A percentile compares a stretch with the other conserved stretches of the same genome.
Conservation (phyloP, 2,797 vertebrate genomes). For the Pseudomugil tenellus region DNA sequence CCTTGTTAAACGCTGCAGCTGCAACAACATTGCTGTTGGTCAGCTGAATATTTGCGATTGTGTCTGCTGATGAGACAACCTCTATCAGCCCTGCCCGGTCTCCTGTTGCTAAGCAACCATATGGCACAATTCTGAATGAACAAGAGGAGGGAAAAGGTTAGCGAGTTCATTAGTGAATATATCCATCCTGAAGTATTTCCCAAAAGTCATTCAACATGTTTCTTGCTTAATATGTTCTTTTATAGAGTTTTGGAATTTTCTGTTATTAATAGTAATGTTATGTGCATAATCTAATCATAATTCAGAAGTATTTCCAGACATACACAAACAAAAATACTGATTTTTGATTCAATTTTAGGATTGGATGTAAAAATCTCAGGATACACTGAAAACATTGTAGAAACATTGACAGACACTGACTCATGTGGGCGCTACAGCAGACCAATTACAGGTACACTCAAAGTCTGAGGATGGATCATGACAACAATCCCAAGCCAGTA, state of each 20-base stretch:
- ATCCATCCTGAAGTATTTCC: background rate
- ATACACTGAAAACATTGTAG: background rate
- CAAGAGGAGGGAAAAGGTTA: background rate
- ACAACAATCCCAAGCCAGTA: background rate
- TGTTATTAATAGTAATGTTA: background rate
- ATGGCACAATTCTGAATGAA: slow-evolving; percentile 89
- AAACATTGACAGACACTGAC: too few relatives aligned
- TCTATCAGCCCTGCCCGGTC: slow-evolving; percentile 96
- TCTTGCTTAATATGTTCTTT: background rate
- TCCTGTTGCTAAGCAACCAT: slow-evolving; percentile 98
- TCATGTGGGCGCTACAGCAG: too few relatives aligned
- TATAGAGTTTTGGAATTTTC: background rate
- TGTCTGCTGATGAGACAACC: slow-evolving; percentile 94
- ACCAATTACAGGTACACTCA: background rate
- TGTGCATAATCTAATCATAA: too few relatives aligned
- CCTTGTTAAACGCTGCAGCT: slow-evolving; percentile 98
- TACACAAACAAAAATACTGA: too few relatives aligned
- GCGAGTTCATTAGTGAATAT: background rate
- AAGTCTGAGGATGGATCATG: background rate
- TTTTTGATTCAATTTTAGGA: too few relatives aligned
- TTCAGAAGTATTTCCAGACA: too few relatives aligned
- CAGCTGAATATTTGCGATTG: slow-evolving; percentile 98
- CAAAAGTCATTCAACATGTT: background rate
- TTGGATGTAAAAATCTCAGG: too few relatives aligned
- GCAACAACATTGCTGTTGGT: slow-evolving; percentile 97